phyloP scores from a whole-genome alignment of 2,888 invertebrate species.

The Caenorhabditis sp. region DNA sequence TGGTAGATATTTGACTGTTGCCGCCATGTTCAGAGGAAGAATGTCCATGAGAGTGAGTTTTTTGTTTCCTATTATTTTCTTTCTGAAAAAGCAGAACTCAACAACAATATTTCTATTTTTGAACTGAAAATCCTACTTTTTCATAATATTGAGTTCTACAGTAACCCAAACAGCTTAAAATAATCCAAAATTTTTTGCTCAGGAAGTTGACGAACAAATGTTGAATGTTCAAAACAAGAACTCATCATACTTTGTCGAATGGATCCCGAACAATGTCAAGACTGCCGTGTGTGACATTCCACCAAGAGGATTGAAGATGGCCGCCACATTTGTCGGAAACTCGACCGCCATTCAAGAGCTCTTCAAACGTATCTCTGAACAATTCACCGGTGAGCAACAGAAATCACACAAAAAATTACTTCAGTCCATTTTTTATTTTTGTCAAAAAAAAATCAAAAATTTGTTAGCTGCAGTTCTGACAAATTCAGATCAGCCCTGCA shows the following conservation, averaged over 20 bases:
- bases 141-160: too few relatives aligned
- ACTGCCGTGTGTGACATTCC: constrained; percentile 88
- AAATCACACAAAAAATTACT: background rate
- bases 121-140: too few relatives aligned
- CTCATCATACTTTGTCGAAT: constrained; percentile 83
- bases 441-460: background rate
- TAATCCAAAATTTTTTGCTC: too few relatives aligned
- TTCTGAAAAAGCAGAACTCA: too few relatives aligned
- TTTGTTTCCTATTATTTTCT: too few relatives aligned
- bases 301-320: constrained; percentile 87
- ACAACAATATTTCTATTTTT: too few relatives aligned
- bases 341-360: constrained; percentile 88
- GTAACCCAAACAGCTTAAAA: too few relatives aligned
- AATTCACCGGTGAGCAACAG: constrained; percentile 79
- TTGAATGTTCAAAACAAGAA: constrained; percentile 94
- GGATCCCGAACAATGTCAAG: constrained; percentile 93
- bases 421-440: background rate
- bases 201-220: constrained; percentile 85
- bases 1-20: constrained; percentile 76
- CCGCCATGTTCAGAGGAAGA: constrained; percentile 76
- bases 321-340: constrained; percentile 91
- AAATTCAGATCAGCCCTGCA: too few relatives aligned
- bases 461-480: too few relatives aligned
- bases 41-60: constrained; percentile 75
- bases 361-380: constrained; percentile 86